Percentiles rank a stretch among this genome's conserved stretches.
These are phyloP conservation scores for Crocidura indochinensis DNA, from an alignment of 2,797 vertebrate species.

Conservation along the genomic window DNA sequence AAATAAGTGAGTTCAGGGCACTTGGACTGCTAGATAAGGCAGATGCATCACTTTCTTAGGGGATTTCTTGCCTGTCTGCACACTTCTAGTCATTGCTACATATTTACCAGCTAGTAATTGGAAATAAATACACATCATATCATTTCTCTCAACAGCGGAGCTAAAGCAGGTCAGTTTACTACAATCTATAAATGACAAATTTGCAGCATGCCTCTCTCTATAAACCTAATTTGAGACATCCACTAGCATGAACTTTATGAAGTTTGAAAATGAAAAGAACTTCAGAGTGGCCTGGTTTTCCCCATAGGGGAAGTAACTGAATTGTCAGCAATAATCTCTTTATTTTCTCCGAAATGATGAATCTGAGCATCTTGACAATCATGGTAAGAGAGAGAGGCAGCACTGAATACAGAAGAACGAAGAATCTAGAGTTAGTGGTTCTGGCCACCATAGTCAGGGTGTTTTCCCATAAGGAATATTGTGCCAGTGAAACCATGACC, in stretches of 20 bases:
- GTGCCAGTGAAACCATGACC: background rate
- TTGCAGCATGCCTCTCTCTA: conserved; percentile 52
- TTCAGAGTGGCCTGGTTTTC: conserved; percentile 71
- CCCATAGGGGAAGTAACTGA: conserved; percentile 66
- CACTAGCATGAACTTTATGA: conserved; percentile 74
- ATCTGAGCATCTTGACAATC: conserved; percentile 73
- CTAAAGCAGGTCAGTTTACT: conserved; percentile 75
- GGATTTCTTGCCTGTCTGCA: background rate
- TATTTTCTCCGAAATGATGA: conserved; percentile 71
- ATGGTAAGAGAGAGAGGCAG: conserved; percentile 52
- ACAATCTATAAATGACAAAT: conserved; percentile 75
- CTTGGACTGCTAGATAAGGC: conserved; percentile 14
- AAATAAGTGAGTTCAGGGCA: conserved; percentile 41
- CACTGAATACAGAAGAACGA: conserved; percentile 59
- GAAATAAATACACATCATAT: conserved; percentile 68
- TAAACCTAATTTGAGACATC: conserved; percentile 75
- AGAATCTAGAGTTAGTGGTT: background rate
- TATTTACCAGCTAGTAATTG: conserved; percentile 72
- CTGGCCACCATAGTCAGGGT: background rate
- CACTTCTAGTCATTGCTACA: conserved; percentile 55
- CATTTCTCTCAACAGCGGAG: conserved; percentile 68
- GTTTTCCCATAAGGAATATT: background rate
- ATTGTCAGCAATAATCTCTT: conserved; percentile 51
- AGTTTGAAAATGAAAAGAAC: conserved; percentile 66
- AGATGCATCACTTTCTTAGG: conserved; percentile 53